phyloP scores from a whole-genome alignment of 2,797 vertebrate species.

The Microctenopoma steveboyesi region DNA sequence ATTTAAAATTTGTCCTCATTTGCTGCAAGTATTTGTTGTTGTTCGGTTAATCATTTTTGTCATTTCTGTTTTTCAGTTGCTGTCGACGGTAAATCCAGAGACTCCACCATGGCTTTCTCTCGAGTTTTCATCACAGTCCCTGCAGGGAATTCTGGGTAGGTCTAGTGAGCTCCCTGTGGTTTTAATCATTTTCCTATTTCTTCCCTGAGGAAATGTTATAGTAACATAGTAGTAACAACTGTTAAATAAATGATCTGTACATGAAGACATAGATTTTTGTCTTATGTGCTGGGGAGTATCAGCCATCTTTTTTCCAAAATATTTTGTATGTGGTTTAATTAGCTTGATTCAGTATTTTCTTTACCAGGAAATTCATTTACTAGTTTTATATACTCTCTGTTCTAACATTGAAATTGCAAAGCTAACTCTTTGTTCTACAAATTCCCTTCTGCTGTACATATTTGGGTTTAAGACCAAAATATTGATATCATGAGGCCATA shows the following conservation, averaged over 20 bases:
- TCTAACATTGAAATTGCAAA: too few relatives aligned
- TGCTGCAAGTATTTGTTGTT: neutral
- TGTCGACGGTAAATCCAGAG: conserved; percentile 88
- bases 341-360: too few relatives aligned
- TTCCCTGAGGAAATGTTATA: neutral
- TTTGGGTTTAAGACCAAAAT: too few relatives aligned
- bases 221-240: neutral
- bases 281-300: too few relatives aligned
- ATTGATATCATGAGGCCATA: too few relatives aligned
- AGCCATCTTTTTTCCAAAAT: too few relatives aligned
- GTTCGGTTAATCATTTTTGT: conserved; percentile 10
- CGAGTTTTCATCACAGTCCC: conserved; percentile 92
- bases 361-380: neutral
- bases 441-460: too few relatives aligned
- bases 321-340: too few relatives aligned
- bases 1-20: neutral
- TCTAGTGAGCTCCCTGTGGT: conserved; percentile 25
- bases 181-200: conserved; percentile 2
- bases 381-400: neutral
- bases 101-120: conserved; percentile 89
- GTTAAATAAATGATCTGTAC: too few relatives aligned
- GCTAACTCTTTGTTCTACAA: too few relatives aligned
- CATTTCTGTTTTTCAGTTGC: conserved; percentile 55
- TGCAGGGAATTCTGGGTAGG: conserved; percentile 87
- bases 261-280: too few relatives aligned